A percentile compares a stretch with the other conserved stretches of the same genome.
Conservation (phyloP, 2,888 invertebrate genomes). For the Hedya salicella region DNA sequence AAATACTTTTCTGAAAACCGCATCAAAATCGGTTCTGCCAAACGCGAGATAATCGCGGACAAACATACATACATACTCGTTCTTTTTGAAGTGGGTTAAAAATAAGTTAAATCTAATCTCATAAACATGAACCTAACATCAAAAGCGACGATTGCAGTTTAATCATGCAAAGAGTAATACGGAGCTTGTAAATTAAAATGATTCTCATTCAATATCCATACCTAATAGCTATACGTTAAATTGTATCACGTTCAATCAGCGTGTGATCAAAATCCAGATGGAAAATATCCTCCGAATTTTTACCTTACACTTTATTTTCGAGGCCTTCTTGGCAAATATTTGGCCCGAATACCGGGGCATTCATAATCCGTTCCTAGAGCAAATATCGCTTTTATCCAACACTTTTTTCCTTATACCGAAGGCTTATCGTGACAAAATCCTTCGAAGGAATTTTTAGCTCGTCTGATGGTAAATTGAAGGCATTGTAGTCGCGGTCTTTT, state of each 20-base stretch:
- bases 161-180: not conserved
- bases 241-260: slow-evolving; percentile 9
- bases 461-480: not conserved
- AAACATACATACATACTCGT: too few relatives aligned
- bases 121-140: too few relatives aligned
- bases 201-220: slow-evolving; percentile 21
- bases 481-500: slow-evolving; percentile 13
- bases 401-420: slow-evolving; percentile 21
- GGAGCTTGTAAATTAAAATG: not conserved
- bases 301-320: slow-evolving; percentile 18
- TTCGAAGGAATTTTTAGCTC: slow-evolving; percentile 13
- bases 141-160: slow-evolving; percentile 1
- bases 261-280: slow-evolving; percentile 8
- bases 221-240: slow-evolving; percentile 8
- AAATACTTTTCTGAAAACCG: too few relatives aligned
- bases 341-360: slow-evolving; percentile 22
- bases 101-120: too few relatives aligned
- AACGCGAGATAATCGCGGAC: too few relatives aligned
- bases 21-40: too few relatives aligned
- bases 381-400: slow-evolving; percentile 32
- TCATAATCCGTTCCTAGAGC: slow-evolving; percentile 33
- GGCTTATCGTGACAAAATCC: slow-evolving; percentile 30
- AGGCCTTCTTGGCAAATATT: slow-evolving; percentile 28
- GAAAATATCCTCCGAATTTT: slow-evolving; percentile 1
- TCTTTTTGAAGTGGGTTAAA: too few relatives aligned